A percentile compares a stretch with the other conserved stretches of the same genome.
phyloP scores from a whole-genome alignment of 2,797 vertebrate species.

The Melopsittacus undulatus region DNA sequence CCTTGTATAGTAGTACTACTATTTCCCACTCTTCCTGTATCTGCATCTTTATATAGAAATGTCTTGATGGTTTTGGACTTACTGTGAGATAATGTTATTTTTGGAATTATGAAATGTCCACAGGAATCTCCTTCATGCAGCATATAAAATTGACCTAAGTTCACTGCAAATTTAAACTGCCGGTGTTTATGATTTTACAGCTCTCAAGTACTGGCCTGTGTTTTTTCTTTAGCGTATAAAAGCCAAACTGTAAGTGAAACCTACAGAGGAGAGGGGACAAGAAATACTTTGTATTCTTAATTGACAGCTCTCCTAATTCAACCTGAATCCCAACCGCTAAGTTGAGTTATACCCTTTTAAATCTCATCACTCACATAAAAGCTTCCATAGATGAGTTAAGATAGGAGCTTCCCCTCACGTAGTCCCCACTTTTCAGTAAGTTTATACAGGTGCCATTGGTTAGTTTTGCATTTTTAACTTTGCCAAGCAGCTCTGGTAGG shows the following conservation, averaged over 20 bases:
- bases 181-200: not conserved
- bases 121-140: not conserved
- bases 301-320: not conserved
- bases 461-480: not conserved
- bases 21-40: not conserved
- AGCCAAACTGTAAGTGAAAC: not conserved
- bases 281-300: not conserved
- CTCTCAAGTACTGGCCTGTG: not conserved
- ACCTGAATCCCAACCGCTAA: not conserved
- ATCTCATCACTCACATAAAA: not conserved
- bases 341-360: not conserved
- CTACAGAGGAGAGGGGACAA: not conserved
- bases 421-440: not conserved
- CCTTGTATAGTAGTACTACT: not conserved
- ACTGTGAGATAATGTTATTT: not conserved
- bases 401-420: accelerated
- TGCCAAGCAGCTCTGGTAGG: not conserved
- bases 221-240: not conserved
- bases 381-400: not conserved
- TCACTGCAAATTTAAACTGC: not conserved
- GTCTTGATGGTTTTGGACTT: not conserved
- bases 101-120: not conserved
- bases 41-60: not conserved
- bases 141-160: not conserved
- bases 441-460: not conserved